Conservation (phyloP, 37 sponge, comb jelly and placozoan species). For the Oscarella lobularis region DNA sequence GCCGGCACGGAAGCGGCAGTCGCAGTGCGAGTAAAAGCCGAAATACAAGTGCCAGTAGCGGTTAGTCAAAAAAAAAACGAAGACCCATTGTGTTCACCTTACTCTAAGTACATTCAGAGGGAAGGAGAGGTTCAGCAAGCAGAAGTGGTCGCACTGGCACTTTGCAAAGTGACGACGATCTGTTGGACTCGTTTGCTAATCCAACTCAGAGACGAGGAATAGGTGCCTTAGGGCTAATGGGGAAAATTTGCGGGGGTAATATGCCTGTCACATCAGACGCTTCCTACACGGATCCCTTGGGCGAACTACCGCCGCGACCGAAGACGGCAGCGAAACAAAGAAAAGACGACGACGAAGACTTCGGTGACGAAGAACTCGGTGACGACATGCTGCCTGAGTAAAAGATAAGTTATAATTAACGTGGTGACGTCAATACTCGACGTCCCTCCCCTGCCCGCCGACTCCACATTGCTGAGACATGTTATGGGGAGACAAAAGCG, state of each 20-base stretch:
- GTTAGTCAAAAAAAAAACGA: no score
- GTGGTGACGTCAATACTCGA: not conserved
- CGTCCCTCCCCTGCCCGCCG: no score
- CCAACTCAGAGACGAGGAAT: no score
- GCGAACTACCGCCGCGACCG: slow-evolving; percentile 69
- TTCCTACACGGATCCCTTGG: slow-evolving; percentile 78
- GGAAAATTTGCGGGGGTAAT: no score
- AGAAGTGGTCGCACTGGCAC: not conserved
- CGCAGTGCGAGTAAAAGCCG: not conserved
- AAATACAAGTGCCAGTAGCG: slow-evolving; percentile 1
- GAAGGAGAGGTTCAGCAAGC: not conserved
- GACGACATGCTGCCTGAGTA: slow-evolving; percentile 62
- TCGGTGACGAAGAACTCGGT: slow-evolving; percentile 77
- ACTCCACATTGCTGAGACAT: no score
- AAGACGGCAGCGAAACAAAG: slow-evolving; percentile 43
- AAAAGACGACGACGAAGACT: slow-evolving; percentile 52
- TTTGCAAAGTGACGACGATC: not conserved
- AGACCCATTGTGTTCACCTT: no score
- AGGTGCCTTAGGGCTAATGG: no score
- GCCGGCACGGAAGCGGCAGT: slow-evolving; percentile 16
- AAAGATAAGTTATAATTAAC: no score
- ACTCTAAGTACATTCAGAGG: no score
- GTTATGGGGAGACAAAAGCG: no score
- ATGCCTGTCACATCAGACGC: no score
- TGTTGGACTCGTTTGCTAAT: no score